Evolutionary conservation across 2,888 invertebrate genomes (phyloP).

Genomic region (Phengaris arion): DNA sequence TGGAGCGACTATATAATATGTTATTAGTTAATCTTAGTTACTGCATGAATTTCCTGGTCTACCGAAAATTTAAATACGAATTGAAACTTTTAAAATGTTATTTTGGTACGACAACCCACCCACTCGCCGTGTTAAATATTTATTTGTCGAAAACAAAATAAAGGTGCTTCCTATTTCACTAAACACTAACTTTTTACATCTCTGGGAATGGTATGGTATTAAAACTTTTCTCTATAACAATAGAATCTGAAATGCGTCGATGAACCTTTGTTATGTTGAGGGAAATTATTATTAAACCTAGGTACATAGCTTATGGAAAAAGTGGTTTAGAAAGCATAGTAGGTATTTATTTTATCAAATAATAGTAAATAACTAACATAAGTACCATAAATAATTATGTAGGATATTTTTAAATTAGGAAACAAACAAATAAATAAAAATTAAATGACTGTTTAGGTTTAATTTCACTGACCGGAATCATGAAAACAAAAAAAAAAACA

Average conservation of each 20-base stretch:
- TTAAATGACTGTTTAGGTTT: neutral
- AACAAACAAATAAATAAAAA: too few relatives aligned
- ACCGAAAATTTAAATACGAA: too few relatives aligned
- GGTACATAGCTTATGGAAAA: neutral
- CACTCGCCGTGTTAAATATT: neutral
- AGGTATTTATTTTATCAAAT: neutral
- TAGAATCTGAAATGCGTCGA: conserved; percentile 13
- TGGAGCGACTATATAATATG: neutral
- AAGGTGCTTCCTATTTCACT: neutral
- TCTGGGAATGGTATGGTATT: conserved; percentile 6
- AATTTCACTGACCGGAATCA: neutral
- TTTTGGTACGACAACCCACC: too few relatives aligned
- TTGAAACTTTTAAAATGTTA: too few relatives aligned
- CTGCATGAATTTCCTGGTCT: neutral
- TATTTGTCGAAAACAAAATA: neutral
- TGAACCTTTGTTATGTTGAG: neutral
- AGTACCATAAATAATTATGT: neutral
- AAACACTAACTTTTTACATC: neutral
- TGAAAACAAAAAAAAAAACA: neutral
- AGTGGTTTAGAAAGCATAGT: neutral
- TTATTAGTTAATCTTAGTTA: too few relatives aligned
- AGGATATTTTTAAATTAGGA: neutral
- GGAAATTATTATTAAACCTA: neutral
- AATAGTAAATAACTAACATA: neutral
- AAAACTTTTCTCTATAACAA: neutral